Evolutionary conservation across 2,797 vertebrate species (phyloP).

Genomic region (Myotis myotis): DNA sequence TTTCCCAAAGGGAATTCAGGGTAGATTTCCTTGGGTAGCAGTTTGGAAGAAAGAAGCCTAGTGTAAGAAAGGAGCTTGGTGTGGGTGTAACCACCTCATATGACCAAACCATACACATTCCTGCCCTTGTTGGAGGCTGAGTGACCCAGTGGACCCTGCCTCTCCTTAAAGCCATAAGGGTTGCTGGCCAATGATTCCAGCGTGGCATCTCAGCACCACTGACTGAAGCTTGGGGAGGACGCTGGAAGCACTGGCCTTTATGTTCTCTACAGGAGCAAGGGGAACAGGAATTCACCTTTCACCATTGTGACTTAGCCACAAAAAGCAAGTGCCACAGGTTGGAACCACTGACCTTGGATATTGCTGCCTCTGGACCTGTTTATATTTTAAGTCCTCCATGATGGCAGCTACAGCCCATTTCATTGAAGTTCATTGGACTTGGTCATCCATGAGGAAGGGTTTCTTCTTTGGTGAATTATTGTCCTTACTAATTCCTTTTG

Average conservation of each 20-base stretch:
- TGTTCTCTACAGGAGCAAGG: slow-evolving; percentile 57
- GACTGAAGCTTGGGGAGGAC: neutral
- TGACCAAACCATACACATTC: neutral
- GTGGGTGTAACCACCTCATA: neutral
- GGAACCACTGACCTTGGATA: neutral
- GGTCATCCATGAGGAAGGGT: slow-evolving; percentile 24
- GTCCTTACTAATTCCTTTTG: neutral
- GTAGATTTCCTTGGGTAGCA: neutral
- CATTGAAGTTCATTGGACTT: neutral
- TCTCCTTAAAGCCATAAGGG: neutral
- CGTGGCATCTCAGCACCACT: neutral
- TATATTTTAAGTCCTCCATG: neutral
- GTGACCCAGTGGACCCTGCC: neutral
- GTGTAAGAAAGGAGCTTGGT: neutral
- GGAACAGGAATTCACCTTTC: slow-evolving; percentile 22
- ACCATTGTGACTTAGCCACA: neutral
- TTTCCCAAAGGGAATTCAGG: neutral
- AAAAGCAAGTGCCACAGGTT: slow-evolving; percentile 25
- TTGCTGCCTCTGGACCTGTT: slow-evolving; percentile 27
- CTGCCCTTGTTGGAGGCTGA: neutral
- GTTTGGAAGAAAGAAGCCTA: slow-evolving; percentile 4
- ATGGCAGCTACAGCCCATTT: neutral
- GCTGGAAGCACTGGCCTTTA: neutral
- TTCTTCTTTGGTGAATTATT: neutral
- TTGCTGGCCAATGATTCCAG: neutral